phyloP scores from a whole-genome alignment of 2,797 vertebrate species.

The Threskiornis aethiopicus region DNA sequence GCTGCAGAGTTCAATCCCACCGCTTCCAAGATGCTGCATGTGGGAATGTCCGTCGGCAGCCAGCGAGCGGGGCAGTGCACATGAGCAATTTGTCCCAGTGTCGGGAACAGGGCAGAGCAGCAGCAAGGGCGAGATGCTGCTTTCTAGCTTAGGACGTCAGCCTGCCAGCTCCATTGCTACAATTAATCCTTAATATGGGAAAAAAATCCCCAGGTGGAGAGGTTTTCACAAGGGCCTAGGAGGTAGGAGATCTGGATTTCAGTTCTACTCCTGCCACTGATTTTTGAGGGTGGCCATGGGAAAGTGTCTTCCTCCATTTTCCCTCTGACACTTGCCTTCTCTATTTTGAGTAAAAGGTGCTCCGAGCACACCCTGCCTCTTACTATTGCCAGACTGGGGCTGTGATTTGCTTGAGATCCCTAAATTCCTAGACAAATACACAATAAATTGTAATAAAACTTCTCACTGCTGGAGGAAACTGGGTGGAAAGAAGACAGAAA shows the following conservation, averaged over 20 bases:
- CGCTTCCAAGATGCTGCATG: rapidly evolving
- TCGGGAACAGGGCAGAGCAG: rapidly evolving
- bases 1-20: not conserved
- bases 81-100: rapidly evolving
- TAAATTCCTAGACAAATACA: not conserved
- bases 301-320: not conserved
- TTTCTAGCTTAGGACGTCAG: not conserved
- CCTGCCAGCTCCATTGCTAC: not conserved
- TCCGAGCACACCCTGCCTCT: not conserved
- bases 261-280: not conserved
- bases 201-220: rapidly evolving
- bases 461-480: not conserved
- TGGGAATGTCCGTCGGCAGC: not conserved
- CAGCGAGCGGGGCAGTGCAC: not conserved
- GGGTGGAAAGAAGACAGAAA: not conserved
- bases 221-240: not conserved
- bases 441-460: not conserved
- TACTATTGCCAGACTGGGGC: not conserved
- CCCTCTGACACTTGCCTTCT: not conserved
- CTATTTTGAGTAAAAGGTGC: not conserved
- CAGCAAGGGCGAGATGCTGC: not conserved
- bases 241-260: not conserved
- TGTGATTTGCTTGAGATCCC: not conserved
- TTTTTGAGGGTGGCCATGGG: not conserved
- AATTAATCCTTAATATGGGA: not conserved